Percentiles rank a stretch among this genome's conserved stretches.
phyloP scores from a whole-genome alignment of 2,888 invertebrate species.

The Acronicta psi region DNA sequence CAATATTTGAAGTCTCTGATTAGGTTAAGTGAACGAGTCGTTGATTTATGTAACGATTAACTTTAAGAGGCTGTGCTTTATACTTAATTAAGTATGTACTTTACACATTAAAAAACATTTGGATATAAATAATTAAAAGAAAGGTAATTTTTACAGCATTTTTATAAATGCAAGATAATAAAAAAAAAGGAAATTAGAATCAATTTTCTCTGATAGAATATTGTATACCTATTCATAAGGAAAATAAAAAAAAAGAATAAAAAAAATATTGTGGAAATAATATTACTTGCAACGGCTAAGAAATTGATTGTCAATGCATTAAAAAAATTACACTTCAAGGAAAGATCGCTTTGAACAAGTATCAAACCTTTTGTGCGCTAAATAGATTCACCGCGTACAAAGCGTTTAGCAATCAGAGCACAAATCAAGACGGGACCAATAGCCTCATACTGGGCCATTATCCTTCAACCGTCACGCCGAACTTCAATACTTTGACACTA shows the following conservation, averaged over 20 bases:
- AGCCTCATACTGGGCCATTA: slow-evolving; percentile 83
- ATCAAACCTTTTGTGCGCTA: slow-evolving; percentile 62
- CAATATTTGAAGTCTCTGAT: slow-evolving; percentile 52
- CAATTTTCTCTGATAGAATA: too few relatives aligned
- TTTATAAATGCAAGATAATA: too few relatives aligned
- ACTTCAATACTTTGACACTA: slow-evolving; percentile 82
- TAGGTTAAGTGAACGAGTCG: slow-evolving; percentile 47
- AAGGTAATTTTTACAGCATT: too few relatives aligned
- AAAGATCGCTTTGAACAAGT: slow-evolving; percentile 29
- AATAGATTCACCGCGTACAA: slow-evolving; percentile 71
- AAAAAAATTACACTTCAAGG: slow-evolving; percentile 36
- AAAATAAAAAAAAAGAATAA: not conserved
- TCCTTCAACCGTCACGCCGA: slow-evolving; percentile 79
- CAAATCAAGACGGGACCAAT: slow-evolving; percentile 68
- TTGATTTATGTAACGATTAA: slow-evolving; percentile 38
- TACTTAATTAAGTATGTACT: not conserved
- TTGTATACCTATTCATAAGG: too few relatives aligned
- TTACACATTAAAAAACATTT: too few relatives aligned
- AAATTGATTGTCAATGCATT: slow-evolving; percentile 20
- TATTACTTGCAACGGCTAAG: slow-evolving; percentile 2
- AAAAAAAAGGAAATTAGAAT: too few relatives aligned
- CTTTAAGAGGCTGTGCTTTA: slow-evolving; percentile 17
- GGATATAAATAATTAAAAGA: not conserved
- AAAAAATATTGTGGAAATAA: too few relatives aligned
- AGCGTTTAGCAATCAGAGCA: slow-evolving; percentile 71